Base-by-base conservation (phyloP, 1,140 invertebrate species). In the Scaptomyza pallida region DNA sequence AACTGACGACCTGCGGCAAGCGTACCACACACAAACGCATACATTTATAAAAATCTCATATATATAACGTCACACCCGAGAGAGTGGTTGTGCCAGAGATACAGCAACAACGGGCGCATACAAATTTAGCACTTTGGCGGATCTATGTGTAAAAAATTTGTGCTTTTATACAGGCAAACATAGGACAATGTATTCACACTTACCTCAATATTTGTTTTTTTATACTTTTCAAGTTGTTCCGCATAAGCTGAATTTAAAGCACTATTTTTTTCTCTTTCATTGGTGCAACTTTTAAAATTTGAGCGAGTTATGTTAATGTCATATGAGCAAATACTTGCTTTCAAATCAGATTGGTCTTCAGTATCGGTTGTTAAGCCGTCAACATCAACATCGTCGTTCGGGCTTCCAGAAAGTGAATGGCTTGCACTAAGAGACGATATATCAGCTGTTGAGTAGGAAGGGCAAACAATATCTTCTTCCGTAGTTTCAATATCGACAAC, bases 401-500 rank as follows among this genome's bases (percentile, higher is more conserved):
- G 68, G 57, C 71, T 83, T 3, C 23, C 64, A 2, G 71, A 43
- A 26, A 60, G 17, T 21, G 67, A 65, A 5, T 52, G 64, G 3
- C 57, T 64, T 40, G 56, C 54, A 52, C 69, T 80, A 40, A 45
- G 65, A 1, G 55, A 61, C 1, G 55, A 55, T 6, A 55, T 26
- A 5, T 52, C 63, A 26, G 16, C 35, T 13, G 26, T 30, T 8
- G 71, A 63, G 5, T 23, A 50, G 12, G 67, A 26, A 5, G 21
- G 21, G 21, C 21, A 21, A 2, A 21, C 21, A 2, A 26, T 26
- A 12, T 92, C 92, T 12, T 94, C 93, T 61, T 93, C 93, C 0
- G 93, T 94, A 6, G 93, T 93, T 75, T 94, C 93, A 70, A 94
- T 94, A 76, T 94, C 93, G 1, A 94, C 94, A 8, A 92, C 90